These are phyloP conservation scores for Teleopsis dalmanni DNA, from an alignment of 1,140 invertebrate genomes.

Conservation along the genomic window DNA sequence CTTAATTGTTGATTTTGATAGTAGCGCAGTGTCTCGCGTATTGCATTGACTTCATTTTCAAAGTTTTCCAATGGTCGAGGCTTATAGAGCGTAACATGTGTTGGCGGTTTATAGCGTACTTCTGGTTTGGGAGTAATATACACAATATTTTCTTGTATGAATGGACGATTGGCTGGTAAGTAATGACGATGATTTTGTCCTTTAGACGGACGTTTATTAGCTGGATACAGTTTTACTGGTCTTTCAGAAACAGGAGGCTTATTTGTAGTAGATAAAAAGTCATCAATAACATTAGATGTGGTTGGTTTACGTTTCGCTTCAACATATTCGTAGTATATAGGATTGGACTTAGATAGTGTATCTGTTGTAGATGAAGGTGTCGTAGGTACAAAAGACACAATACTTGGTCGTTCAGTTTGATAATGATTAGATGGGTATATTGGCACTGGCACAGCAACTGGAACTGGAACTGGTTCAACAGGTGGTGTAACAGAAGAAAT, in stretches of 20 bases:
- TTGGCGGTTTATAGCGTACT: conserved; percentile 44
- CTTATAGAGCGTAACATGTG: conserved; percentile 17
- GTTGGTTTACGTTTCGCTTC: conserved; percentile 35
- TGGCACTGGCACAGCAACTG: conserved; percentile 35
- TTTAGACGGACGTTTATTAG: conserved; percentile 14
- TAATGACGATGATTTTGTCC: conserved; percentile 7
- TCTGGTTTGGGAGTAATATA: conserved; percentile 45
- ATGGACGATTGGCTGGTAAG: conserved; percentile 8
- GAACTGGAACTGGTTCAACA: conserved; percentile 32
- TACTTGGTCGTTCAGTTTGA: conserved; percentile 6
- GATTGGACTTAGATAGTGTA: conserved; percentile 33
- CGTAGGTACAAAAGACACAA: conserved; percentile 22
- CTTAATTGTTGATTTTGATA: conserved; percentile 28
- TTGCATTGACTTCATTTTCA: conserved; percentile 49
- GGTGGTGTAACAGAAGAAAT: not conserved
- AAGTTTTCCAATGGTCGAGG: conserved; percentile 39
- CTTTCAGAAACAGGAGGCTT: conserved; percentile 23
- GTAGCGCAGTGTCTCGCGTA: conserved; percentile 49
- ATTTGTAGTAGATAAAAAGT: conserved; percentile 23
- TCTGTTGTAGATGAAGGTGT: conserved; percentile 15
- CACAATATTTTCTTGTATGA: conserved; percentile 24
- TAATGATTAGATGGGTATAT: conserved; percentile 32
- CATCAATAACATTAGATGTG: conserved; percentile 30
- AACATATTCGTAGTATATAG: conserved; percentile 43
- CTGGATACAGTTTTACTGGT: conserved; percentile 16